Evolutionary conservation across 2,888 invertebrate species (phyloP), one percentile per base, ranked within the genome.

Genomic region (Drosophila pseudotalamancana): DNA sequence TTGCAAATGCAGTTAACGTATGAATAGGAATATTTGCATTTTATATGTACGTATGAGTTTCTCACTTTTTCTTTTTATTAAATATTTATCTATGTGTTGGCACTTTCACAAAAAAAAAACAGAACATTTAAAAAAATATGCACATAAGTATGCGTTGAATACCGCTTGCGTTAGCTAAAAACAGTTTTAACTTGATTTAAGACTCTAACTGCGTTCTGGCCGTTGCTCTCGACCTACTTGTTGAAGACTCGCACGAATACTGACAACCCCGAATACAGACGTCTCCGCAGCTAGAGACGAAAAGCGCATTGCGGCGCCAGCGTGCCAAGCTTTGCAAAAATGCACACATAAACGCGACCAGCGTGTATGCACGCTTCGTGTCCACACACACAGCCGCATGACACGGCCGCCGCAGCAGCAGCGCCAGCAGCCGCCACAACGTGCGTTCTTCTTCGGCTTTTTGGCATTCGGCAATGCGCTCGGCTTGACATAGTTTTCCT

Each of bases 221-320:
- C 39, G 62, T 25, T 21, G 16, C 12, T 46, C 39, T 21, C 71
- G 68, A 83, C 83, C 74, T 70, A 71, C 83, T 85, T 65, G 83
- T 68, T 71, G 74, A 61, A 70, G 63, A 72, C 54, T 68, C 62
- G 64, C 46, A 63, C 72, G 67, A 79, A 68, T 66, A 83, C 87
- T 83, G 65, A 65, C 45, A 40, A 34, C 32, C 29, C n/a, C n/a
- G n/a, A n/a, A n/a, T n/a, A n/a, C n/a, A n/a, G n/a, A n/a, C n/a
- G 32, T 25, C 23, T 29, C 37, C 35, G 42, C 29, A 49, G 23
- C 49, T 19, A 55, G 53, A 75, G 56, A 49, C 54, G 18, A 48
- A 55, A 61, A 64, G 53, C 57, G 61, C 64, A 71, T 53, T 61
- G 50, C 51, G 64, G 63, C 68, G 63, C 54, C 64, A 70, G 73